Percentiles rank a stretch among this genome's conserved stretches.
phyloP scores from a whole-genome alignment of 2,888 invertebrate genomes.

The Xestia rhomboidea region DNA sequence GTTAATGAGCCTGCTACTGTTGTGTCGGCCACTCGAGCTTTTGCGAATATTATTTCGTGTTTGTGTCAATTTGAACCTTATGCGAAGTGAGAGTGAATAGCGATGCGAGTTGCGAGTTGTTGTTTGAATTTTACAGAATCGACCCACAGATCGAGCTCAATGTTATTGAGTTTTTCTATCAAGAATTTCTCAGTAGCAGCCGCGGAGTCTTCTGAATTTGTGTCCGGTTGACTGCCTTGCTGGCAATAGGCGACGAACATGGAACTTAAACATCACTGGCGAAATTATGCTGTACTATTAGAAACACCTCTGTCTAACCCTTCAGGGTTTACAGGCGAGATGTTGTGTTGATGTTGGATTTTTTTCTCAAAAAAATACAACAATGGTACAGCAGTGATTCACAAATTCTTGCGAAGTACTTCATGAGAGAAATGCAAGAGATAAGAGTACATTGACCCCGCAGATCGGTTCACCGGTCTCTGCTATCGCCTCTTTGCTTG shows the following conservation, averaged over 20 bases:
- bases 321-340: background rate
- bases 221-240: too few relatives aligned
- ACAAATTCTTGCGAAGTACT: conserved; percentile 39
- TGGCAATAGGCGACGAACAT: too few relatives aligned
- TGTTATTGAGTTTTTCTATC: too few relatives aligned
- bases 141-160: too few relatives aligned
- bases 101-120: too few relatives aligned
- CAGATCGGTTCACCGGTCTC: conserved; percentile 47
- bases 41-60: background rate
- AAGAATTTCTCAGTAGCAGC: too few relatives aligned
- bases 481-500: conserved; percentile 47
- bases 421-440: conserved; percentile 54
- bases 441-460: conserved; percentile 63
- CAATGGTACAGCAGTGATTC: conserved; percentile 42
- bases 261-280: too few relatives aligned
- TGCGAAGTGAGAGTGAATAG: too few relatives aligned
- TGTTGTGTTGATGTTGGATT: too few relatives aligned
- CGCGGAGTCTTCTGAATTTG: too few relatives aligned
- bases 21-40: conserved; percentile 12
- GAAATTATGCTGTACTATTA: background rate
- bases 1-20: conserved; percentile 41
- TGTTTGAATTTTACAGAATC: too few relatives aligned
- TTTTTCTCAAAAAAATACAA: background rate
- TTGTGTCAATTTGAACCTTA: too few relatives aligned
- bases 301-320: background rate